Percentiles rank a stretch among this genome's conserved stretches.
These are phyloP conservation scores for Chouioia cunea DNA, from an alignment of 2,888 invertebrate genomes.

Conservation along the genomic window DNA sequence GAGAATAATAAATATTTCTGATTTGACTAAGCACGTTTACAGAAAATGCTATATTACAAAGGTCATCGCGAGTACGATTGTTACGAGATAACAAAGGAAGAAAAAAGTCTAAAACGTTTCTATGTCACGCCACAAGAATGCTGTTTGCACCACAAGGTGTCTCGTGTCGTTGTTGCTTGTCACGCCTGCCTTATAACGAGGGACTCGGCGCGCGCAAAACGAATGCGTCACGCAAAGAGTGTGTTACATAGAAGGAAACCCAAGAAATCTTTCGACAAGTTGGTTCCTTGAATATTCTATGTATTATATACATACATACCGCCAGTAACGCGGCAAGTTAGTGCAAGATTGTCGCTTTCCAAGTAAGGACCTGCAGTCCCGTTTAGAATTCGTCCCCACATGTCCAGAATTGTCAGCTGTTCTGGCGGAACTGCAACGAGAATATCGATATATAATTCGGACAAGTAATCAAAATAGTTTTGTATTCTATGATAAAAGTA, in stretches of 20 bases:
- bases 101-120: too few relatives aligned
- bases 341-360: slow-evolving; percentile 86
- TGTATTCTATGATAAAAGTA: too few relatives aligned
- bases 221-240: neutral
- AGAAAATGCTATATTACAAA: too few relatives aligned
- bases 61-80: too few relatives aligned
- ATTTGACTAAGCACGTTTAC: too few relatives aligned
- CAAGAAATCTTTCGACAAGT: too few relatives aligned
- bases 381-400: slow-evolving; percentile 86
- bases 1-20: too few relatives aligned
- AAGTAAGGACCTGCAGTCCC: slow-evolving; percentile 86
- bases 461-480: too few relatives aligned
- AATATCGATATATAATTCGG: slow-evolving; percentile 21
- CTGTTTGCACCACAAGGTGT: slow-evolving; percentile 17
- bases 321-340: slow-evolving; percentile 89
- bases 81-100: too few relatives aligned
- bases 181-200: neutral
- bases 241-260: neutral
- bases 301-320: slow-evolving; percentile 70
- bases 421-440: slow-evolving; percentile 86
- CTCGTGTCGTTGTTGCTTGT: slow-evolving; percentile 13
- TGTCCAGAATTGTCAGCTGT: slow-evolving; percentile 86
- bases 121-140: neutral
- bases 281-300: too few relatives aligned
- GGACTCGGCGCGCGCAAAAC: neutral